These are phyloP conservation scores for Tor tambroides DNA, from an alignment of 2,113 vertebrate species.

Conservation along the genomic window DNA sequence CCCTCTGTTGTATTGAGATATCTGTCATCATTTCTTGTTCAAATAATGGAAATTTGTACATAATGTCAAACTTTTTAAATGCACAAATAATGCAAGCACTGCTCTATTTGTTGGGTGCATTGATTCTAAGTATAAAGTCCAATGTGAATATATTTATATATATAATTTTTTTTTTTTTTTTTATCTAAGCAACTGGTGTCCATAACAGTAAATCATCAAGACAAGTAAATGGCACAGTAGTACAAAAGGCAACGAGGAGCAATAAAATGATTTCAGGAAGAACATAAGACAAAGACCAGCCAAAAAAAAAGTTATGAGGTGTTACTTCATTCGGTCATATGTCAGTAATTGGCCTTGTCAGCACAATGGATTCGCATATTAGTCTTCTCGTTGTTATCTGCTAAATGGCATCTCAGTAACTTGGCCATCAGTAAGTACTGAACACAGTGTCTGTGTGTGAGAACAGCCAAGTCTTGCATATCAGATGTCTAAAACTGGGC, in stretches of 20 bases:
- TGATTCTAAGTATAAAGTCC: neutral
- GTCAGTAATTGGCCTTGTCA: constrained; percentile 3
- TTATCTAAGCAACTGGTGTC: neutral
- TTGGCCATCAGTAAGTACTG: constrained; percentile 30
- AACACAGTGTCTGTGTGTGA: constrained; percentile 9
- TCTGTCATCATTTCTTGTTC: neutral
- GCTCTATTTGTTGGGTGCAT: neutral
- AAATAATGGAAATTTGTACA: neutral
- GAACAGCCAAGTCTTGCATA: neutral
- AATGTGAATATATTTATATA: neutral
- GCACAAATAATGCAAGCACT: neutral
- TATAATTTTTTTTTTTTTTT: neutral
- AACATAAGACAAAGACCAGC: neutral
- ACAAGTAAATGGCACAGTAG: neutral
- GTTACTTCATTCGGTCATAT: neutral
- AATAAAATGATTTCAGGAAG: neutral
- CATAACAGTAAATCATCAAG: neutral
- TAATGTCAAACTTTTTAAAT: neutral
- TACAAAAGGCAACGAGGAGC: neutral
- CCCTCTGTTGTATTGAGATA: neutral
- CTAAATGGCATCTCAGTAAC: constrained; percentile 31
- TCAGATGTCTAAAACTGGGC: constrained; percentile 27
- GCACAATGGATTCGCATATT: neutral
- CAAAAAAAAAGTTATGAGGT: constrained; percentile 13
- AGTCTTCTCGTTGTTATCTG: constrained; percentile 31